Conservation (phyloP, 2,113 vertebrate species). For the Tragelaphus buxtoni region DNA sequence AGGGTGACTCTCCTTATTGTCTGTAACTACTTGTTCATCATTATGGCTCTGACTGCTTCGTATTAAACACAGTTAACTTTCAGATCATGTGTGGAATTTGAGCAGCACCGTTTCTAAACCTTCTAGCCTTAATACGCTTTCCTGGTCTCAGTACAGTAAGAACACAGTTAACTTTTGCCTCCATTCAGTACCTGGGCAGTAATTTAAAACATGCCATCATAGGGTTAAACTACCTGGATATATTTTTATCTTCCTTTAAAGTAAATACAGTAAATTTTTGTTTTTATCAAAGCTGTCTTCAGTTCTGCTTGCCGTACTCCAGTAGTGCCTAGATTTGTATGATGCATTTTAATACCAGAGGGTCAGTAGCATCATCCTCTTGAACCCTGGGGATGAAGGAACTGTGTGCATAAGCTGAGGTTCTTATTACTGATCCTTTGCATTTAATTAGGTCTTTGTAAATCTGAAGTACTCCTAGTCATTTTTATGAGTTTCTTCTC, state of each 20-base stretch:
- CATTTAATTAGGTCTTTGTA: conserved; percentile 62
- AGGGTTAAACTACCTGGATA: not conserved
- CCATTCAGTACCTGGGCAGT: not conserved
- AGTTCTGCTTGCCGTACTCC: not conserved
- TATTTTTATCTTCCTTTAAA: not conserved
- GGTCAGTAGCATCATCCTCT: not conserved
- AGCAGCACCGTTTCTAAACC: not conserved
- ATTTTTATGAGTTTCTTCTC: conserved; percentile 48
- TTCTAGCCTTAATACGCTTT: not conserved
- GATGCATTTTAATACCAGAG: not conserved
- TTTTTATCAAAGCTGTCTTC: not conserved
- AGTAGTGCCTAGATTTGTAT: not conserved
- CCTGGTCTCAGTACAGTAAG: not conserved
- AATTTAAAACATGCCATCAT: not conserved
- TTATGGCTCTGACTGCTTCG: not conserved
- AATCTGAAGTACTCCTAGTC: not conserved
- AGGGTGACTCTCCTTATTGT: not conserved
- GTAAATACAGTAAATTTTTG: not conserved
- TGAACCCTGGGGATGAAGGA: not conserved
- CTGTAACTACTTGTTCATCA: not conserved
- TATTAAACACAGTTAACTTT: not conserved
- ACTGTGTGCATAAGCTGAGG: not conserved
- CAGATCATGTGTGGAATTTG: not conserved
- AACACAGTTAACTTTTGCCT: not conserved
- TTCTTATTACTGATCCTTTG: conserved; percentile 39